phyloP scores from a whole-genome alignment of 2,797 vertebrate species.

The Parauchenoglanis punctatus region DNA sequence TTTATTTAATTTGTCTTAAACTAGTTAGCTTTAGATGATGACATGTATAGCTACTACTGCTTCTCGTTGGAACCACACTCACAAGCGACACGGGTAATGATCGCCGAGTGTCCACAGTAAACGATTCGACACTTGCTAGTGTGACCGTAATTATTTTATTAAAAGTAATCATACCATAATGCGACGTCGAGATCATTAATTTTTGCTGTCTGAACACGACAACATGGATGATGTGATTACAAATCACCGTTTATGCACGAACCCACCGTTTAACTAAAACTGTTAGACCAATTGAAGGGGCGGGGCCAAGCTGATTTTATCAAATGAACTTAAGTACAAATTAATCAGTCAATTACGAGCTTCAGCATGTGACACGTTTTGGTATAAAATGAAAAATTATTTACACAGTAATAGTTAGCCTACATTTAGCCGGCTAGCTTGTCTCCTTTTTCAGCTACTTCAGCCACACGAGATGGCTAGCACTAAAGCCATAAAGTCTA shows the following conservation, averaged over 20 bases:
- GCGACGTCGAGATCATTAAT: not conserved
- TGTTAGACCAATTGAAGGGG: not conserved
- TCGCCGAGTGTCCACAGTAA: not conserved
- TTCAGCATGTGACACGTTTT: not conserved
- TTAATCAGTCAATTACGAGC: not conserved
- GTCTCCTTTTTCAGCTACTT: not conserved
- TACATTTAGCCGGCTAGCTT: not conserved
- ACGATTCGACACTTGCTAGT: not conserved
- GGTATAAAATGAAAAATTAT: not conserved
- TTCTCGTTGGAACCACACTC: not conserved
- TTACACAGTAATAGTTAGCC: too few relatives aligned
- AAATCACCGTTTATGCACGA: not conserved
- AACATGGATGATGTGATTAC: not conserved
- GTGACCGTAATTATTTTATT: not conserved
- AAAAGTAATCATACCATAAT: not conserved
- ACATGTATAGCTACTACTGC: not conserved
- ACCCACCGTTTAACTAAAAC: not conserved
- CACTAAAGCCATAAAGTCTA: not conserved
- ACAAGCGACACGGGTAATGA: not conserved
- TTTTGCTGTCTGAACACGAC: not conserved
- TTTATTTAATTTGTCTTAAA: not conserved
- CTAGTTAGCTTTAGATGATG: not conserved
- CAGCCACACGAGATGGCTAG: not conserved
- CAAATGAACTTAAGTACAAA: not conserved
- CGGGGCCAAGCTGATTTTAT: not conserved